Evolutionary conservation across 2,888 invertebrate genomes (phyloP).

Genomic region (Limnephilus lunatus): DNA sequence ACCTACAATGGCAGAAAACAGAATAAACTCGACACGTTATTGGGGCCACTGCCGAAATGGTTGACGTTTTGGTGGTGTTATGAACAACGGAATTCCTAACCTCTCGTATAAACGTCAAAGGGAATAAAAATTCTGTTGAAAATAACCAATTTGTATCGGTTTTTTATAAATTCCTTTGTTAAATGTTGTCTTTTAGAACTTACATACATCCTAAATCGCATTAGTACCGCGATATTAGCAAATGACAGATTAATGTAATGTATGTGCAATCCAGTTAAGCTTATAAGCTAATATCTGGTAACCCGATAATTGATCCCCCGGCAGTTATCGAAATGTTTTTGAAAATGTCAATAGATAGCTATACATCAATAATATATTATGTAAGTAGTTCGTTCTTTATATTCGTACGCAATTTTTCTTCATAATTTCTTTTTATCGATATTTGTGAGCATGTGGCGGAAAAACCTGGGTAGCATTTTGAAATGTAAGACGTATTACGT

Average conservation of each 20-base stretch:
- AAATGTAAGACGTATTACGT: too few relatives aligned
- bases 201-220: not conserved
- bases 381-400: too few relatives aligned
- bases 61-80: not conserved
- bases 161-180: not conserved
- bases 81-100: not conserved
- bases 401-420: too few relatives aligned
- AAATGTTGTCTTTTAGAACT: not conserved
- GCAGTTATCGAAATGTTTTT: too few relatives aligned
- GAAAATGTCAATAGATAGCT: too few relatives aligned
- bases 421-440: too few relatives aligned
- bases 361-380: too few relatives aligned
- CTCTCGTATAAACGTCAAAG: not conserved
- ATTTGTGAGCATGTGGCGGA: too few relatives aligned
- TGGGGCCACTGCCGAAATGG: slow-evolving; percentile 28
- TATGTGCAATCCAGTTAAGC: too few relatives aligned
- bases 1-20: slow-evolving; percentile 46
- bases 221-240: not conserved
- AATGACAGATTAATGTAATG: not conserved
- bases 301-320: too few relatives aligned
- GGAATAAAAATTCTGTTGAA: not conserved
- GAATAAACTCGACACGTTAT: slow-evolving; percentile 52
- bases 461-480: too few relatives aligned
- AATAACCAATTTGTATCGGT: not conserved
- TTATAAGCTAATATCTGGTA: not conserved